phyloP scores from a whole-genome alignment of 1,140 invertebrate genomes.

The Pomacea maculata region DNA sequence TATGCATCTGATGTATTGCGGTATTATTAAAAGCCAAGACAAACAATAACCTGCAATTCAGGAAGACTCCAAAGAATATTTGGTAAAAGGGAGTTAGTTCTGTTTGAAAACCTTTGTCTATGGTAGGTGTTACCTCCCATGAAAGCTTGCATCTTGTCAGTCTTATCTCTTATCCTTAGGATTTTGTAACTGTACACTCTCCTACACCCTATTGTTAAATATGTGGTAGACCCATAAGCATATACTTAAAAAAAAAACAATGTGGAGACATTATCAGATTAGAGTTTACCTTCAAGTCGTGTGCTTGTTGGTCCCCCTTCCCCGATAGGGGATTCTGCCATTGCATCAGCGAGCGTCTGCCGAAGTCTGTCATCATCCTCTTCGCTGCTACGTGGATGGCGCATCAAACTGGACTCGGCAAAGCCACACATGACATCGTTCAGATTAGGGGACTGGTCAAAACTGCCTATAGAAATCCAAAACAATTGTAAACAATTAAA shows the following conservation, averaged over 20 bases:
- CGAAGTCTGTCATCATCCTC: slow-evolving; percentile 79
- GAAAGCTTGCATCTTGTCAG: no score
- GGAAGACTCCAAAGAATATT: no score
- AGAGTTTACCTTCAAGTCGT: slow-evolving; percentile 43
- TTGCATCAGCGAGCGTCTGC: slow-evolving; percentile 92
- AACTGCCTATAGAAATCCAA: slow-evolving; percentile 73
- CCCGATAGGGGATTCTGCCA: slow-evolving; percentile 80
- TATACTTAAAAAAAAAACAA: not conserved
- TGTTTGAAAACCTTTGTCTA: no score
- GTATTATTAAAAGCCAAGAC: no score
- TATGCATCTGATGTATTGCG: no score
- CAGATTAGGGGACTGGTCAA: slow-evolving; percentile 87
- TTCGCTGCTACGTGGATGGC: slow-evolving; percentile 54
- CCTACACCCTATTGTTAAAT: no score
- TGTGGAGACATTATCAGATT: not conserved
- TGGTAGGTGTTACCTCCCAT: no score
- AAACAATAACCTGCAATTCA: no score
- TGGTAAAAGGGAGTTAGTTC: no score
- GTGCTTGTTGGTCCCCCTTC: slow-evolving; percentile 51
- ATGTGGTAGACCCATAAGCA: no score
- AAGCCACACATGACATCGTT: slow-evolving; percentile 78
- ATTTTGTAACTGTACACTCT: no score
- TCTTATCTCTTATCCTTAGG: no score
- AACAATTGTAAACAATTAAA: not conserved
- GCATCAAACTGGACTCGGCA: slow-evolving; percentile 60